Percentiles rank a stretch among this genome's conserved stretches.
Conservation (phyloP, 2,888 invertebrate species). For the Lasioglossum marginatum region DNA sequence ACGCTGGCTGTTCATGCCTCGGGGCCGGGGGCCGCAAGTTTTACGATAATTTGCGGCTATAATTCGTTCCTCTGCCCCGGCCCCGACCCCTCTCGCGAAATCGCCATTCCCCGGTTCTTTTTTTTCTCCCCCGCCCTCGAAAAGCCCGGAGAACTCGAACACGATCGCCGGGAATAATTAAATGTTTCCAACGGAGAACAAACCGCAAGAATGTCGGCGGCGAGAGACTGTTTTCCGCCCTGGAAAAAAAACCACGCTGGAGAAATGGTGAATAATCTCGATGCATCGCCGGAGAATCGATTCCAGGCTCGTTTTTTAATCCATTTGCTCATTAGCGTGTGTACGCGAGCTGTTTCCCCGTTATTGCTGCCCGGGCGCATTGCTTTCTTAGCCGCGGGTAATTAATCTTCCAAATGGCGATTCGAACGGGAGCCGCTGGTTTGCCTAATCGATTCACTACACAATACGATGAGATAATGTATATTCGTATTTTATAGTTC, state of each 20-base stretch:
- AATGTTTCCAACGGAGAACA: constrained; percentile 1
- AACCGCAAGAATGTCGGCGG: constrained; percentile 17
- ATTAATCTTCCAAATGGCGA: neutral
- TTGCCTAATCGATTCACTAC: neutral
- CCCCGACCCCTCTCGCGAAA: constrained; percentile 5
- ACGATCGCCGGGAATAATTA: constrained; percentile 34
- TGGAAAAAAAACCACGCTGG: neutral
- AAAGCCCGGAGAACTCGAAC: neutral
- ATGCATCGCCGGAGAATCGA: neutral
- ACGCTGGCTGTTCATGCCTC: constrained; percentile 10
- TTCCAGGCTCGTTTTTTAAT: neutral
- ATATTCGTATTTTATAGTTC: no score
- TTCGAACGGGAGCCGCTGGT: neutral
- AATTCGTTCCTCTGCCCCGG: constrained; percentile 32
- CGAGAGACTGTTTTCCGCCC: neutral
- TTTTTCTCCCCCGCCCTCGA: neutral
- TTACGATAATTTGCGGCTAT: constrained; percentile 52
- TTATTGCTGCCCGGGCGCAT: neutral
- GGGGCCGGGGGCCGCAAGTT: constrained; percentile 19
- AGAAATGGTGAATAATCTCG: neutral
- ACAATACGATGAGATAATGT: no score
- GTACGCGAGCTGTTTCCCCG: neutral
- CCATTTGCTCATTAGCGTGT: neutral
- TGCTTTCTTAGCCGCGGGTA: neutral
- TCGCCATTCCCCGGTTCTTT: neutral